Evolutionary conservation across 2,888 invertebrate genomes (phyloP), one percentile per base, ranked within the genome.

Genomic region (Argyra leucocephala): DNA sequence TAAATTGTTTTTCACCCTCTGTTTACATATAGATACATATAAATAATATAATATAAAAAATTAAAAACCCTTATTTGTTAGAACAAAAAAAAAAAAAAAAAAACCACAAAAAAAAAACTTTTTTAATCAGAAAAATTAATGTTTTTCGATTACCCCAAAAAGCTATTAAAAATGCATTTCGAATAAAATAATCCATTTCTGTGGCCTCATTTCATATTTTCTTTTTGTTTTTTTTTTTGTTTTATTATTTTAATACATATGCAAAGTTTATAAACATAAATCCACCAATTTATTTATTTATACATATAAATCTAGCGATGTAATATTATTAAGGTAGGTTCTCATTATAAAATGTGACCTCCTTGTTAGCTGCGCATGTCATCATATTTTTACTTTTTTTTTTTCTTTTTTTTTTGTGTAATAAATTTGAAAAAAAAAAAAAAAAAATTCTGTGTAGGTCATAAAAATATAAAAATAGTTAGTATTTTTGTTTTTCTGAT

Each of bases 341-440:
- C 48, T 48, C 48, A 48, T 48, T 48, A 48, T 48, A 48, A 48
- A 48, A 48, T 7, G 22, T 58, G 58, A 58, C 58, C 58, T 58
- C 58, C 22, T 58, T 58, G 58, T 22, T 15, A 22, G 22, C 12
- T 58, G 58, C 58, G 58, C 58, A 58, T 58, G 58, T n/a, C 58
- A 3, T 58, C 22, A 22, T 22, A 22, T 58, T 58, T 58, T n/a
- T 57, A 3, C 3, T 57, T n/a, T 3, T 58, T 58, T 22, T 22
- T 23, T 23, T 58, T 58, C 23, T 58, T 1, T 58, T 58, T 15
- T 22, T 58, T 58, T 23, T 58, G 22, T 58, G 15, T 10, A 22
- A 48, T 48, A 48, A 48, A 48, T 18, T 15, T n/a, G 18, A 48
- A 15, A 48, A 37, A 48, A 2, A 12, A 48, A 6, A 48, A 48